Conservation (phyloP, 2,888 invertebrate species). For the Ophion ellenae region DNA sequence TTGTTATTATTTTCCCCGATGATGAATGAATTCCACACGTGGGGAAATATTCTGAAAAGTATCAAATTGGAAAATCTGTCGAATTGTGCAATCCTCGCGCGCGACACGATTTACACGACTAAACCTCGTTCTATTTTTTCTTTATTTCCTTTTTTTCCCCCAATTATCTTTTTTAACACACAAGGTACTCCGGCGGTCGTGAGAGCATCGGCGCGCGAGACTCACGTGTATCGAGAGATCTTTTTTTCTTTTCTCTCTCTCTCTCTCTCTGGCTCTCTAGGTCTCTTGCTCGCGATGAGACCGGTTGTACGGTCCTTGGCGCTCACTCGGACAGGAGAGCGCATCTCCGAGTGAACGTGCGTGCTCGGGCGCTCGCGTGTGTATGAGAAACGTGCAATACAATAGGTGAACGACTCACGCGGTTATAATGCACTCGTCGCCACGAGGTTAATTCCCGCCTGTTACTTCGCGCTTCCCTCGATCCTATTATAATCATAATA, state of each 20-base stretch:
- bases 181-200: neutral
- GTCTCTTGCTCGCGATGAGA: slow-evolving; percentile 3
- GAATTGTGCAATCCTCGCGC: neutral
- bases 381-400: slow-evolving; percentile 19
- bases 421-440: slow-evolving; percentile 50
- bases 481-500: slow-evolving; percentile 2
- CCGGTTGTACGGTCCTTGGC: slow-evolving; percentile 13
- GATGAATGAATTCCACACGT: neutral
- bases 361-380: neutral
- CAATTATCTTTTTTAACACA: slow-evolving; percentile 12
- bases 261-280: neutral
- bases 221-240: slow-evolving; percentile 31
- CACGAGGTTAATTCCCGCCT: slow-evolving; percentile 59
- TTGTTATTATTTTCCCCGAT: neutral
- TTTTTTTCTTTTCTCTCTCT: neutral
- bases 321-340: neutral
- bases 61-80: neutral
- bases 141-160: neutral
- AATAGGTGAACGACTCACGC: slow-evolving; percentile 63
- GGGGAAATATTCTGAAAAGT: neutral
- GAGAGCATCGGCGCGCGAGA: neutral
- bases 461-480: slow-evolving; percentile 33
- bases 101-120: slow-evolving; percentile 51
- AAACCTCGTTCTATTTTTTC: neutral
- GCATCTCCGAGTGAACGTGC: neutral